Evolutionary conservation across 1,140 invertebrate genomes (phyloP).

Genomic region (Macrosteles quadrilineatus): DNA sequence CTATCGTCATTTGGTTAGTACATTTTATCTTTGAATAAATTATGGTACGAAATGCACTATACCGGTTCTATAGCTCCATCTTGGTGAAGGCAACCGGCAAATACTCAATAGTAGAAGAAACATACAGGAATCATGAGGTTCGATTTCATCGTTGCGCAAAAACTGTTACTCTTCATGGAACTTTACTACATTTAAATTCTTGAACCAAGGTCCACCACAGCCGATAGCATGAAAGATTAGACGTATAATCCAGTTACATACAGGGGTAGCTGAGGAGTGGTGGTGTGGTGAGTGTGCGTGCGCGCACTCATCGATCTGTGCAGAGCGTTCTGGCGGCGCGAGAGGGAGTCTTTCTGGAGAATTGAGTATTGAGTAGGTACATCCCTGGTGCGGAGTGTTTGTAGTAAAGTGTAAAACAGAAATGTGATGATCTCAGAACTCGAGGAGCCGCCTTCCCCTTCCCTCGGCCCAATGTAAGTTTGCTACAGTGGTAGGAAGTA

Average conservation of each 20-base stretch:
- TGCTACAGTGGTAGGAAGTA: too few species aligned
- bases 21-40: too few species aligned
- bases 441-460: background rate
- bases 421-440: background rate
- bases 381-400: background rate
- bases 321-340: background rate
- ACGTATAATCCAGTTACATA: background rate
- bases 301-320: background rate
- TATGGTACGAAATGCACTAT: too few species aligned
- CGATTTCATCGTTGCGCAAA: too few species aligned
- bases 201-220: too few species aligned
- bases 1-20: too few species aligned
- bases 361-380: conserved; percentile 4
- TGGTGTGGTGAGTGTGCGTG: background rate
- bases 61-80: too few species aligned
- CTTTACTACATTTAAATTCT: too few species aligned
- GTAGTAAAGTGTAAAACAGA: background rate
- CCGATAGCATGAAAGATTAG: background rate
- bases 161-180: too few species aligned
- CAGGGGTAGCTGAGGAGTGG: background rate
- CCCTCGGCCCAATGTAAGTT: conserved; percentile 9
- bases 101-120: too few species aligned
- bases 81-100: too few species aligned
- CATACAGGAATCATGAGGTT: too few species aligned
- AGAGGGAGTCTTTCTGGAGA: background rate